Percentiles rank a stretch among this genome's conserved stretches.
phyloP scores from a whole-genome alignment of 2,797 vertebrate genomes.

The Melanotaenia maccullochi region DNA sequence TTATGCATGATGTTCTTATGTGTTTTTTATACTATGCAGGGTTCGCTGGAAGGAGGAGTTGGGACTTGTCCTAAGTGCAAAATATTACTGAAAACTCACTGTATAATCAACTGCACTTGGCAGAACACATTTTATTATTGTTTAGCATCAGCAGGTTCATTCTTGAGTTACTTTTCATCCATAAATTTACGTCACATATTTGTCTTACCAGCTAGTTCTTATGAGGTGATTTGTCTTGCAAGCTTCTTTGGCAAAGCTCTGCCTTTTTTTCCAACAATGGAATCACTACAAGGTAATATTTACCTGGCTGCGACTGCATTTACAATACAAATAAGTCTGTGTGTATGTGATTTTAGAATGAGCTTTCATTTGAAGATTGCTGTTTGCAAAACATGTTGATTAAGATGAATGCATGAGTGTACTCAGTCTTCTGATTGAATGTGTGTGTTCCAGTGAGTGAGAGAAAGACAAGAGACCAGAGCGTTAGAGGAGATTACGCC shows the following conservation, averaged over 20 bases:
- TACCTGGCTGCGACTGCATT: constrained; percentile 58
- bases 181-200: constrained; percentile 23
- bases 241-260: constrained; percentile 35
- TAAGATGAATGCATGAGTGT: constrained; percentile 57
- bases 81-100: constrained; percentile 6
- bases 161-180: constrained; percentile 3
- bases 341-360: constrained; percentile 50
- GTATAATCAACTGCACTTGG: not conserved
- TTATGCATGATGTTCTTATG: not conserved
- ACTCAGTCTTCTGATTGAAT: constrained; percentile 35
- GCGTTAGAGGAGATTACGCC: constrained; percentile 83
- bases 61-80: not conserved
- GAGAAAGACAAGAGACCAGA: constrained; percentile 69
- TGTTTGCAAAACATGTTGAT: constrained; percentile 69
- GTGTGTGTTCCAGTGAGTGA: constrained; percentile 71
- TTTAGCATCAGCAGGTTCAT: constrained; percentile 2
- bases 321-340: constrained; percentile 62
- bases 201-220: constrained; percentile 30
- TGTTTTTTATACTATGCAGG: constrained; percentile 11
- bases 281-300: constrained; percentile 51
- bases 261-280: constrained; percentile 39
- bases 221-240: constrained; percentile 40
- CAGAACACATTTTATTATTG: constrained; percentile 10
- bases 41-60: not conserved
- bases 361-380: constrained; percentile 70